Evolutionary conservation across 2,113 vertebrate genomes (phyloP).

Genomic region (Nymphicus hollandicus): DNA sequence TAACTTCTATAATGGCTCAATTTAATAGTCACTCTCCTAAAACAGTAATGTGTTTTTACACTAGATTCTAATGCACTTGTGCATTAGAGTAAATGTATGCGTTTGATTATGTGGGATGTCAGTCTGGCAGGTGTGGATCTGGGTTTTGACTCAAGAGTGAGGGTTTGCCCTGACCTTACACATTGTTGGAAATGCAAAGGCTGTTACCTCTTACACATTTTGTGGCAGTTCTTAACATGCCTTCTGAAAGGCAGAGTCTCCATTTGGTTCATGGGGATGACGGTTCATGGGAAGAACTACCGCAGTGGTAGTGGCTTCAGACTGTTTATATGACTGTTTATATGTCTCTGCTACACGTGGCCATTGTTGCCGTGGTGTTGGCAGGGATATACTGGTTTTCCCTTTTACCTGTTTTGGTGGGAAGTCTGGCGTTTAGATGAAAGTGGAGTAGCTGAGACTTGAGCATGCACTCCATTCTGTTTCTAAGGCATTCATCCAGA

Average conservation of each 20-base stretch:
- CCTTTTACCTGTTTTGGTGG: background rate
- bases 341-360: background rate
- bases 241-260: background rate
- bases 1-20: background rate
- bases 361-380: background rate
- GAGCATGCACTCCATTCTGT: background rate
- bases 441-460: background rate
- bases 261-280: fast-evolving
- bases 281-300: background rate
- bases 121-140: background rate
- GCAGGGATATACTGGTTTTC: background rate
- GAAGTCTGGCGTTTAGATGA: background rate
- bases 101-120: background rate
- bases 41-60: background rate
- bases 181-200: background rate
- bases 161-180: background rate
- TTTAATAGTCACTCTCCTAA: background rate
- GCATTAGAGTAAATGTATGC: background rate
- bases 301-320: background rate
- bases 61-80: background rate
- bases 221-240: background rate
- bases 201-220: background rate
- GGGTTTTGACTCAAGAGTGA: background rate
- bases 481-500: background rate
- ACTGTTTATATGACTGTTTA: background rate